Conservation (phyloP, 2,797 vertebrate genomes). For the Fringilla coelebs region DNA sequence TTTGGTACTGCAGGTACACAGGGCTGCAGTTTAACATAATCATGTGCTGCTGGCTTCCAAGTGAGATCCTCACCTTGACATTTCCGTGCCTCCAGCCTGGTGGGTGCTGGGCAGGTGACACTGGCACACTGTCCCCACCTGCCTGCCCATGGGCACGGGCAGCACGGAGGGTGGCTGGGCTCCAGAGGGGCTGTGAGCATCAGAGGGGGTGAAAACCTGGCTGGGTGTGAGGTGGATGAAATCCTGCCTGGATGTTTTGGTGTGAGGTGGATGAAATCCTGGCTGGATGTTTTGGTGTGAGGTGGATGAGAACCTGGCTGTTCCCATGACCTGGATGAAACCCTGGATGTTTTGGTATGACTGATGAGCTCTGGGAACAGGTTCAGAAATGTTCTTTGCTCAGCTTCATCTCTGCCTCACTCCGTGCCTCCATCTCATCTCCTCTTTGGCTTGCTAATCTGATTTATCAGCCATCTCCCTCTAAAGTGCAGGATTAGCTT, state of each 20-base stretch:
- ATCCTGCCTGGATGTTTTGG: no score
- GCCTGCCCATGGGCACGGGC: rapidly evolving
- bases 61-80: neutral
- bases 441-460: neutral
- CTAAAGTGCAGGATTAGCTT: neutral
- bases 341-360: neutral
- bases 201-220: neutral
- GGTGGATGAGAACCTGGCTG: neutral
- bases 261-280: no score
- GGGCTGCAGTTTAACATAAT: neutral
- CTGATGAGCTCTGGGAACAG: neutral
- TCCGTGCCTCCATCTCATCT: neutral
- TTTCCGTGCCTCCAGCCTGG: neutral
- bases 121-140: neutral
- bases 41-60: neutral
- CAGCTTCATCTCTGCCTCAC: neutral
- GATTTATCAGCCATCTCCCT: neutral
- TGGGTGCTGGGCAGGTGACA: neutral
- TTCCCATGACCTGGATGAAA: neutral
- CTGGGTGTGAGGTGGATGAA: neutral
- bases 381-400: neutral
- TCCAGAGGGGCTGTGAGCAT: neutral
- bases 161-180: neutral
- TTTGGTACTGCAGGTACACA: constrained; percentile 10
- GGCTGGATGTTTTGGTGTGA: no score